Evolutionary conservation across 2,888 invertebrate genomes (phyloP), one percentile per base, ranked within the genome.

Genomic region (Tipula helvola): DNA sequence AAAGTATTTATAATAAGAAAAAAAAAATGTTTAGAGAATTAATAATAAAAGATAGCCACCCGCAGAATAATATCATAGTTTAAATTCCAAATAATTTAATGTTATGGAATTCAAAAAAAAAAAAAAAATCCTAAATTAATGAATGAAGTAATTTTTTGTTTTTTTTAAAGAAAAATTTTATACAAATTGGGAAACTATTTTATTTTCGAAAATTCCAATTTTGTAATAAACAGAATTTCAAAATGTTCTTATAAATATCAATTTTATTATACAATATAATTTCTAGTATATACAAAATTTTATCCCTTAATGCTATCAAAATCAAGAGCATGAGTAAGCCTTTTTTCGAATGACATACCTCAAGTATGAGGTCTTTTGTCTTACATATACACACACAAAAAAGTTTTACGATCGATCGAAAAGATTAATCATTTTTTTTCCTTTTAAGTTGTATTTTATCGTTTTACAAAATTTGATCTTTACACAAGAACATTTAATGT

Each of bases 281-380:
- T 71, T 71, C 71, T 28, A 71, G 28, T 4, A 16, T 10, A 71
- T 71, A 71, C 28, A 28, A 71, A 28, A 71, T 71, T 71, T 28
- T 28, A 71, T 71, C 71, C 28, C 71, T 71, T 71, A 28, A 71
- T 71, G 12, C 71, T 57, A 57, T 57, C 52, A 57, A 16, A 71
- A 71, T 39, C 39, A 84, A 39, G 36, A 41, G 39, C 36, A 84
- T 84, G 84, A 84, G 84, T 84, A 16, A 84, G 84, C 84, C 84
- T 39, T 84, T 83, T 84, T 87, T 86, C 57, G 71, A 83, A 86
- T 86, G 86, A 86, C 87, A 87, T 86, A 86, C 86, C 87, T 87
- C 87, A 47, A 86, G 85, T 86, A 85, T 87, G 87, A 87, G 87
- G 87, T 87, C 87, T 87, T 87, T 87, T 87, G 87, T 87, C 87